These are phyloP conservation scores for Heliothis virescens DNA, from an alignment of 1,140 invertebrate genomes.

Conservation along the genomic window DNA sequence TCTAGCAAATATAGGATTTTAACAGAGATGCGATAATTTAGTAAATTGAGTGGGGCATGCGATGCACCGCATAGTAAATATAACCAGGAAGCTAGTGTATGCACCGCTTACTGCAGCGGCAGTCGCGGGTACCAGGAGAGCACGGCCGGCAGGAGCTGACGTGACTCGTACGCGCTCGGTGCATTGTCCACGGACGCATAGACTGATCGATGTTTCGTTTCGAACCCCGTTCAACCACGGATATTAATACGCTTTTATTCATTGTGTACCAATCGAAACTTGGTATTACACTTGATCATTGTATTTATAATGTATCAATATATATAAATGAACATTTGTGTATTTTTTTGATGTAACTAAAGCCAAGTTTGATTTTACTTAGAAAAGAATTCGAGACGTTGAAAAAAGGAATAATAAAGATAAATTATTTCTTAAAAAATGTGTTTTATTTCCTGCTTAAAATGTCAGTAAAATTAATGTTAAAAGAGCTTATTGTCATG, in stretches of 20 bases:
- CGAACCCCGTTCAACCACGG: conserved; percentile 52
- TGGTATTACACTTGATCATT: conserved; percentile 68
- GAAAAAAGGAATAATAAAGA: conserved; percentile 83
- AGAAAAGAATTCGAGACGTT: conserved; percentile 84
- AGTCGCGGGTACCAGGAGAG: background rate
- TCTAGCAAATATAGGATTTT: conserved; percentile 41
- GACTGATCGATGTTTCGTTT: conserved; percentile 61
- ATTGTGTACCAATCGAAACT: conserved; percentile 70
- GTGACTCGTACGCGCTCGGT: conserved; percentile 59
- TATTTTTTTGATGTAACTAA: conserved; percentile 85
- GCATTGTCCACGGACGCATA: conserved; percentile 57
- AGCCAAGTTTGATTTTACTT: conserved; percentile 84
- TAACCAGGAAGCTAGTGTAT: background rate
- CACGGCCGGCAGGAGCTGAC: conserved; percentile 47
- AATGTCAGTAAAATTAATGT: conserved; percentile 35
- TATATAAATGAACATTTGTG: conserved; percentile 76
- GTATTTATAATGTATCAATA: conserved; percentile 80
- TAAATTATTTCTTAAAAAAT: conserved; percentile 84
- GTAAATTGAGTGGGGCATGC: conserved; percentile 17
- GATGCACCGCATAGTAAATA: conserved; percentile 14
- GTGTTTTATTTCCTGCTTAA: conserved; percentile 75
- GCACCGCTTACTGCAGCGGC: too few relatives aligned
- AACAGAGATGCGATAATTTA: conserved; percentile 22
- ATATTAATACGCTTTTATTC: conserved; percentile 73
- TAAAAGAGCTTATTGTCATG: conserved; percentile 47